Evolutionary conservation across 2,888 invertebrate genomes (phyloP).

Genomic region (Apocheima hispidaria): DNA sequence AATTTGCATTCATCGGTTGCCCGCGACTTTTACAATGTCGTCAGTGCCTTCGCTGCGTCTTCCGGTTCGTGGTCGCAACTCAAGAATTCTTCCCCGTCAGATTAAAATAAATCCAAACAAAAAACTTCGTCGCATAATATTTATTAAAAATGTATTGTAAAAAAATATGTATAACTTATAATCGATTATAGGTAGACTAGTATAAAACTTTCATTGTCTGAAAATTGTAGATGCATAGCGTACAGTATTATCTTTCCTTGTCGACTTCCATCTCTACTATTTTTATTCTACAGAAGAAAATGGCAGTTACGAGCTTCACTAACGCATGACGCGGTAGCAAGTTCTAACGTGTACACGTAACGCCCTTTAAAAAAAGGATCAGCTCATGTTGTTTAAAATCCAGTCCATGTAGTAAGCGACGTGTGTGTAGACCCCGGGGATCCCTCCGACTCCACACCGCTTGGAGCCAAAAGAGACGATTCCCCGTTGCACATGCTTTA

Average conservation of each 20-base stretch:
- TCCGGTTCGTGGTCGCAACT: too few relatives aligned
- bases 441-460: conserved; percentile 78
- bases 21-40: too few relatives aligned
- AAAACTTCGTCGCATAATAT: background rate
- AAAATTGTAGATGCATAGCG: conserved; percentile 6
- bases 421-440: conserved; percentile 87
- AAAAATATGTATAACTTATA: conserved; percentile 13
- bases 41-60: too few relatives aligned
- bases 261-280: background rate
- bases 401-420: conserved; percentile 85
- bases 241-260: background rate
- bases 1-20: too few relatives aligned
- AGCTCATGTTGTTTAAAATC: conserved; percentile 82
- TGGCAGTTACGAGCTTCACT: background rate
- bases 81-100: too few relatives aligned
- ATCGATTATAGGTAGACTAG: conserved; percentile 22
- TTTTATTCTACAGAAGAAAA: background rate
- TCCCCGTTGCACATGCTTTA: conserved; percentile 86
- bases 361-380: background rate
- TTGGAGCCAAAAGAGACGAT: conserved; percentile 86
- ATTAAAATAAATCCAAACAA: background rate
- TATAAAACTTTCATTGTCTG: conserved; percentile 13
- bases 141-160: background rate
- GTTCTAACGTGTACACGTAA: background rate
- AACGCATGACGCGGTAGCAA: background rate